phyloP scores from a whole-genome alignment of 1,140 invertebrate species.

The Drosophila auraria region DNA sequence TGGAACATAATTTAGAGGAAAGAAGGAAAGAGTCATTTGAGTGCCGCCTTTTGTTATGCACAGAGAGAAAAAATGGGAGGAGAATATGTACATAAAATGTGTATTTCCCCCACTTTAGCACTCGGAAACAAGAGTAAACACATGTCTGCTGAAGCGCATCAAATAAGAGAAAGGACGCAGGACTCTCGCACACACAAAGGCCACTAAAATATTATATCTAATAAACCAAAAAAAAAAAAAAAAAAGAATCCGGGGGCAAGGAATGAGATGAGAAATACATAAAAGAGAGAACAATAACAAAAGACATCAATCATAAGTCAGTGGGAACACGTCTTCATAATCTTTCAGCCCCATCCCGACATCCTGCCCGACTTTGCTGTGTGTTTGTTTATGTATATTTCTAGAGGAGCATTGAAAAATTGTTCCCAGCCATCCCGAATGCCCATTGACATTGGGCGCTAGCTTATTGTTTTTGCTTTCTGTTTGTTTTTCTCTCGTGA shows the following conservation, averaged over 20 bases:
- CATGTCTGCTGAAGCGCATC: conserved; percentile 68
- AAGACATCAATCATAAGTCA: conserved; percentile 83
- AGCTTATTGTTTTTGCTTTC: neutral
- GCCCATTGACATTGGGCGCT: conserved; percentile 31
- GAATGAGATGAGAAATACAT: conserved; percentile 39
- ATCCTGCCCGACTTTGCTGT: neutral
- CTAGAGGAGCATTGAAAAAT: conserved; percentile 45
- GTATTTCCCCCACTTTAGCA: conserved; percentile 21
- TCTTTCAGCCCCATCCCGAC: conserved; percentile 35
- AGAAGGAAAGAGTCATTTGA: conserved; percentile 64
- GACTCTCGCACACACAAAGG: conserved; percentile 50
- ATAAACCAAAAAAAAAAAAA: conserved; percentile 64
- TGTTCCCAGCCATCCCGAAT: conserved; percentile 17
- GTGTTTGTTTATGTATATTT: conserved; percentile 57
- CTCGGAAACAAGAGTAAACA: conserved; percentile 74
- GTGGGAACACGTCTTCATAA: conserved; percentile 69
- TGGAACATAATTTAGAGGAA: conserved; percentile 68
- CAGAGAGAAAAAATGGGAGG: conserved; percentile 30
- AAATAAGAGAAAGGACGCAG: conserved; percentile 49
- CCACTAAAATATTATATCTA: conserved; percentile 83
- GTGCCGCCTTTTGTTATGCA: conserved; percentile 68
- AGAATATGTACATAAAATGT: conserved; percentile 46
- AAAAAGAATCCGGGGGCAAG: conserved; percentile 15
- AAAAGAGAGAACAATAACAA: conserved; percentile 69
- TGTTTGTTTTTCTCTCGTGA: conserved; percentile 31